phyloP scores from a whole-genome alignment of 1,140 invertebrate species.

The Portunus trituberculatus region DNA sequence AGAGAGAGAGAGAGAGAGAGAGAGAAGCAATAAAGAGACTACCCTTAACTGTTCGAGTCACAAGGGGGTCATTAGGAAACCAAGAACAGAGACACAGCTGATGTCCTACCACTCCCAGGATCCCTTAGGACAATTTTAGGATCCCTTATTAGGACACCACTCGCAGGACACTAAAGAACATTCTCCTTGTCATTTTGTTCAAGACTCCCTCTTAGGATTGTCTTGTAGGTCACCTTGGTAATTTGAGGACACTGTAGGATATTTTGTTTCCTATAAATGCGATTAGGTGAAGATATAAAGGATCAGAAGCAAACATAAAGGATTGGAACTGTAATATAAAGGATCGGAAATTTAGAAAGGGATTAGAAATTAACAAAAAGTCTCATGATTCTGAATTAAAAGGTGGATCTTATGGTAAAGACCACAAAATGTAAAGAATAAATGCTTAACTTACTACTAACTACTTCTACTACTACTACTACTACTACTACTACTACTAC shows the following conservation, averaged over 20 bases:
- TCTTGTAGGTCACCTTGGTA: too few species aligned
- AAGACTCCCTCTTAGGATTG: too few species aligned
- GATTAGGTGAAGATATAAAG: too few species aligned
- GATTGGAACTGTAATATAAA: neutral
- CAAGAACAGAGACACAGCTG: neutral
- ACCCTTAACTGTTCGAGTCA: neutral
- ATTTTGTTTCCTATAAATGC: neutral
- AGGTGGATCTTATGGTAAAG: too few species aligned
- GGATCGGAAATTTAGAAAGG: neutral
- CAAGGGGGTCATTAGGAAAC: neutral
- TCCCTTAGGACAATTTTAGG: too few species aligned
- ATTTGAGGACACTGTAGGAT: conserved; percentile 2
- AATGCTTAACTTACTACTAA: neutral
- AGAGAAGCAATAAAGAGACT: neutral
- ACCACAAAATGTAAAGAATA: too few species aligned
- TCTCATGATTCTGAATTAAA: too few species aligned
- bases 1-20: conserved; percentile 32
- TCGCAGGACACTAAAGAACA: too few species aligned
- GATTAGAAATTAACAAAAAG: too few species aligned
- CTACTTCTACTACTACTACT: neutral
- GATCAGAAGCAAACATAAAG: too few species aligned
- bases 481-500: conserved; percentile 26
- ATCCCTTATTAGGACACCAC: too few species aligned
- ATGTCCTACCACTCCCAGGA: neutral
- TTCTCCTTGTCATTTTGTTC: too few species aligned